These are phyloP conservation scores for Pogona vitticeps DNA, from an alignment of 2,113 vertebrate species.

Conservation along the genomic window DNA sequence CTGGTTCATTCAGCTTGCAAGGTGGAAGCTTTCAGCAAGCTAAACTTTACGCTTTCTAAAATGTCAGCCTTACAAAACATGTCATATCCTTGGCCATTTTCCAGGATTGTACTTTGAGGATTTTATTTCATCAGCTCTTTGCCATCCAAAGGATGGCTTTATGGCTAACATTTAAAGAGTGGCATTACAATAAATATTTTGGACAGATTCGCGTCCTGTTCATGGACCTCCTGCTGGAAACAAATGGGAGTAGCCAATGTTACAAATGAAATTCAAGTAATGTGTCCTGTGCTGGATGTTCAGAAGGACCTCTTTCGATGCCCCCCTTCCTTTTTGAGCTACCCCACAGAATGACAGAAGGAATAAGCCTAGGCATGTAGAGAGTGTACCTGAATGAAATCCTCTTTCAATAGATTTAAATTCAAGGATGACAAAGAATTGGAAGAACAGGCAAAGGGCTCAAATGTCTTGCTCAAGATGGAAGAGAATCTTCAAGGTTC, in stretches of 20 bases:
- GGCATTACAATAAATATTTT: slow-evolving; percentile 1
- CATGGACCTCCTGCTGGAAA: not conserved
- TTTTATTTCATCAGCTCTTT: slow-evolving; percentile 12
- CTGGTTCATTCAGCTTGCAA: not conserved
- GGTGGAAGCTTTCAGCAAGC: not conserved
- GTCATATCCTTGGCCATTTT: not conserved
- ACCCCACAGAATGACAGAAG: not conserved
- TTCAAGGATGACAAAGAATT: not conserved
- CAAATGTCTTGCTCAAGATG: not conserved
- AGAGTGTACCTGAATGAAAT: not conserved
- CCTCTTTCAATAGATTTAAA: not conserved
- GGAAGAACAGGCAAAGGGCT: not conserved
- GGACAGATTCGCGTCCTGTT: not conserved
- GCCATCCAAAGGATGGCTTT: not conserved
- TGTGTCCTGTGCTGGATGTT: not conserved
- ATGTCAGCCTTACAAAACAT: slow-evolving; percentile 1
- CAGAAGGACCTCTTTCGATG: not conserved
- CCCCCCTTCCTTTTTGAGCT: not conserved
- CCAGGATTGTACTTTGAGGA: slow-evolving; percentile 4
- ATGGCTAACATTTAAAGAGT: not conserved
- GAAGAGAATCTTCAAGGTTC: not conserved
- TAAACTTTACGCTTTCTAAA: slow-evolving; percentile 1
- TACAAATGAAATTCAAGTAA: slow-evolving; percentile 5
- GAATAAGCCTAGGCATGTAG: not conserved
- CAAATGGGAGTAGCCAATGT: not conserved